Percentiles rank a stretch among this genome's conserved stretches.
These are phyloP conservation scores for Parasteatoda lunata DNA, from an alignment of 2,888 invertebrate genomes.

Conservation along the genomic window DNA sequence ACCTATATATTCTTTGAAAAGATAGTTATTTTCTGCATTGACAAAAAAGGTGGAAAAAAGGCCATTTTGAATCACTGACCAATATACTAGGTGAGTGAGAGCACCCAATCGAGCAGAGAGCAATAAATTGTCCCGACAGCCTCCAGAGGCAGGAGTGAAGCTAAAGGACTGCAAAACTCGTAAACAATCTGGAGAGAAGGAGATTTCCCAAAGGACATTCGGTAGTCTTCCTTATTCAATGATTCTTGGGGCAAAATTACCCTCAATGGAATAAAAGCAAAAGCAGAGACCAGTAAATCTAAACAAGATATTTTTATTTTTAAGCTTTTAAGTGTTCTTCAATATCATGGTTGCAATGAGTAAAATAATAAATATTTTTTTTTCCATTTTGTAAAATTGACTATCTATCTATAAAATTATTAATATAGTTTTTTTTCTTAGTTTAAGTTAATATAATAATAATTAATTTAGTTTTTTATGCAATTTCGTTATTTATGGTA, in stretches of 20 bases:
- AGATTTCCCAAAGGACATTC: constrained; percentile 29
- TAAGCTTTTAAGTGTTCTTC: too few relatives aligned
- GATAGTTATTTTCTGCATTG: background rate
- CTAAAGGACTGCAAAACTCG: constrained; percentile 46
- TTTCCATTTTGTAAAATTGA: too few relatives aligned
- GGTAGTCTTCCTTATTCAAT: background rate
- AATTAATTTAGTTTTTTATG: too few relatives aligned
- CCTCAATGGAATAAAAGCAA: constrained; percentile 18
- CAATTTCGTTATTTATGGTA: too few relatives aligned
- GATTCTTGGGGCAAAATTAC: constrained; percentile 27
- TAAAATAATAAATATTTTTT: too few relatives aligned
- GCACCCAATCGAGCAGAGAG: background rate
- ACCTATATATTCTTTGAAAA: background rate
- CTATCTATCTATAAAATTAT: too few relatives aligned
- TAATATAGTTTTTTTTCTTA: too few relatives aligned
- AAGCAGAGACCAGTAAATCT: constrained; percentile 6
- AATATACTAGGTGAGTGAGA: constrained; percentile 1
- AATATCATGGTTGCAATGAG: too few relatives aligned
- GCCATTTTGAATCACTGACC: constrained; percentile 1
- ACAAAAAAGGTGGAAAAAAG: background rate
- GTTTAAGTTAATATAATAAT: too few relatives aligned
- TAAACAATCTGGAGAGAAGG: constrained; percentile 36
- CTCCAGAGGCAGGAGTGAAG: background rate
- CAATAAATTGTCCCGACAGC: background rate
- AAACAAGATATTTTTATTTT: background rate